phyloP scores from a whole-genome alignment of 1,140 invertebrate species.

The Magallana angulata region DNA sequence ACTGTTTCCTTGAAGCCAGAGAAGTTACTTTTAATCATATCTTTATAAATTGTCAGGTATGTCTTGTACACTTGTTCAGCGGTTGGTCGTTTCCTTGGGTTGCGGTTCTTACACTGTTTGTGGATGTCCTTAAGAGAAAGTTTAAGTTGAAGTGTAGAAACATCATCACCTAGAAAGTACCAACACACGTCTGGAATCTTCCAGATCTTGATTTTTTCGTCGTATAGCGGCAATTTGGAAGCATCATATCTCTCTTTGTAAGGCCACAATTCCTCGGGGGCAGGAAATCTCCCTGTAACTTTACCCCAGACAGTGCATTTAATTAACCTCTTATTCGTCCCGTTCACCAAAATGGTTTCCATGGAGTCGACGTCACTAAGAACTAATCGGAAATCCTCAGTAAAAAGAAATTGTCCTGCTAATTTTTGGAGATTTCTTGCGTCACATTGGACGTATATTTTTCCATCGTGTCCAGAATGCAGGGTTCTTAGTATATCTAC shows the following conservation, averaged over 20 bases:
- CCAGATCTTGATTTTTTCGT: no score
- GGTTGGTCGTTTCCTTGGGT: not conserved
- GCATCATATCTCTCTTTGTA: no score
- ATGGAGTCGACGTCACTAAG: slow-evolving; percentile 16
- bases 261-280: not conserved
- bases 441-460: no score
- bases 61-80: not conserved
- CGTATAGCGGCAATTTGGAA: no score
- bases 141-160: not conserved
- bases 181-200: no score
- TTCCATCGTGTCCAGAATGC: no score
- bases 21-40: not conserved
- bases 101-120: not conserved
- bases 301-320: slow-evolving; percentile 5
- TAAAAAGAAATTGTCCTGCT: not conserved
- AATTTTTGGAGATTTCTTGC: no score
- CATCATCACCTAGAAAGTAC: no score
- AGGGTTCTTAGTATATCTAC: no score
- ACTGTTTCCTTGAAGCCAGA: no score
- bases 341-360: not conserved
- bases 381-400: slow-evolving; percentile 1
- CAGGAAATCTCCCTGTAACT: not conserved
- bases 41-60: not conserved
- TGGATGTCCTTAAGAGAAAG: not conserved
- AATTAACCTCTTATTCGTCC: not conserved